A percentile compares a stretch with the other conserved stretches of the same genome.
phyloP scores from a whole-genome alignment of 23 tunicate genomes.

The Trididemnum miniatum region DNA sequence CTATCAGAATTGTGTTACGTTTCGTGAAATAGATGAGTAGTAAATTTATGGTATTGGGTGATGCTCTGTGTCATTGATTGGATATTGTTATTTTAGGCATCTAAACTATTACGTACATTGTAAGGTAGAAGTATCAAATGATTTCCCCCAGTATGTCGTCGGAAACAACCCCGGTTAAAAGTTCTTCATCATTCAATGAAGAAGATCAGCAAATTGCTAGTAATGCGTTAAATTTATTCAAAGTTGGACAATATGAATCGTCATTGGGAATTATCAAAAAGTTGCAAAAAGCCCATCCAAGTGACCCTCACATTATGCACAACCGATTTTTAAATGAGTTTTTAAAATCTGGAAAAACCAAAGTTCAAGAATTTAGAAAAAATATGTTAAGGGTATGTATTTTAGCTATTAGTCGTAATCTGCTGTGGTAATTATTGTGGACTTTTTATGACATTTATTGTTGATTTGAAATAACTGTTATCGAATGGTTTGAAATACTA shows the following conservation, averaged over 20 bases:
- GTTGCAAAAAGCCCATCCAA: constrained; percentile 64
- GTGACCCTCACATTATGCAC: constrained; percentile 65
- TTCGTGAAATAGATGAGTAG: too few species aligned
- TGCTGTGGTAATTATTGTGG: too few species aligned
- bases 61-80: too few species aligned
- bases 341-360: constrained; percentile 69
- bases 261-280: constrained; percentile 49
- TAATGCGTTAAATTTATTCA: constrained; percentile 58
- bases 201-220: constrained; percentile 66
- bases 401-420: too few species aligned
- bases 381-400: constrained; percentile 62
- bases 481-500: too few species aligned
- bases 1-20: too few species aligned
- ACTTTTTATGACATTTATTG: too few species aligned
- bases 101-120: too few species aligned
- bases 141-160: constrained; percentile 28
- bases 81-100: too few species aligned
- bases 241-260: constrained; percentile 51
- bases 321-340: constrained; percentile 72
- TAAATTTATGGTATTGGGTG: too few species aligned
- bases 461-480: too few species aligned
- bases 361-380: constrained; percentile 50
- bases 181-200: constrained; percentile 43
- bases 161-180: constrained; percentile 6
- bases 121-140: too few species aligned